Evolutionary conservation across 2,113 vertebrate species (phyloP).

Genomic region (Podocnemis expansa): DNA sequence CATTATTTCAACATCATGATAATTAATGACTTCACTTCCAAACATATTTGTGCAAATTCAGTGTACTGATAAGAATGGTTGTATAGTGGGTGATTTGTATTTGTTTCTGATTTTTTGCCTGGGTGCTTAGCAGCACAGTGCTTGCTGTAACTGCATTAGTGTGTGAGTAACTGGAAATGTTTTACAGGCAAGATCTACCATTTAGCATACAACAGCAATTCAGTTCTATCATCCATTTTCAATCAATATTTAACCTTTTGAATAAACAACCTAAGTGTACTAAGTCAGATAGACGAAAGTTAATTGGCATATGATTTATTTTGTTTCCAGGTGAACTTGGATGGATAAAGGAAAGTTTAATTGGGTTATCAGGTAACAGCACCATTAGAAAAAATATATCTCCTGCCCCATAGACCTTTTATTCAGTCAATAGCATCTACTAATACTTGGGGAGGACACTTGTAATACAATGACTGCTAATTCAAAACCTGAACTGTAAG

Average conservation of each 20-base stretch:
- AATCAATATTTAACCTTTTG: slow-evolving; percentile 72
- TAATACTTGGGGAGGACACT: slow-evolving; percentile 42
- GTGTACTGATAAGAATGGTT: slow-evolving; percentile 24
- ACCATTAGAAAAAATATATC: slow-evolving; percentile 66
- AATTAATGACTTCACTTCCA: slow-evolving; percentile 63
- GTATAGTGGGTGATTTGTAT: slow-evolving; percentile 44
- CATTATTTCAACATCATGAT: slow-evolving; percentile 63
- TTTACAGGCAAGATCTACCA: slow-evolving; percentile 66
- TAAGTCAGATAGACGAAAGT: slow-evolving; percentile 65
- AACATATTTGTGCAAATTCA: slow-evolving; percentile 35
- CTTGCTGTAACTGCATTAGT: slow-evolving; percentile 60
- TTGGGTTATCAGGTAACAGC: slow-evolving; percentile 74
- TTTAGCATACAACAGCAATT: slow-evolving; percentile 60
- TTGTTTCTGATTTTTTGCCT: slow-evolving; percentile 43
- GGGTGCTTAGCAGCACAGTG: slow-evolving; percentile 51
- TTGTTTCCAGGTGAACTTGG: slow-evolving; percentile 69
- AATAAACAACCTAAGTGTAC: slow-evolving; percentile 67
- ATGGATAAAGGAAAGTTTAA: slow-evolving; percentile 73
- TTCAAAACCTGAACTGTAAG: neutral
- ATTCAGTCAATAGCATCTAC: slow-evolving; percentile 65
- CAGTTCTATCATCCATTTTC: slow-evolving; percentile 60
- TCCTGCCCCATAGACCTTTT: slow-evolving; percentile 63
- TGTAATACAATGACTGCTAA: slow-evolving; percentile 37
- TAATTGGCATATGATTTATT: slow-evolving; percentile 70
- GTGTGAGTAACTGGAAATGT: slow-evolving; percentile 49